phyloP scores from a whole-genome alignment of 1,140 invertebrate genomes.

The Psix sp. region DNA sequence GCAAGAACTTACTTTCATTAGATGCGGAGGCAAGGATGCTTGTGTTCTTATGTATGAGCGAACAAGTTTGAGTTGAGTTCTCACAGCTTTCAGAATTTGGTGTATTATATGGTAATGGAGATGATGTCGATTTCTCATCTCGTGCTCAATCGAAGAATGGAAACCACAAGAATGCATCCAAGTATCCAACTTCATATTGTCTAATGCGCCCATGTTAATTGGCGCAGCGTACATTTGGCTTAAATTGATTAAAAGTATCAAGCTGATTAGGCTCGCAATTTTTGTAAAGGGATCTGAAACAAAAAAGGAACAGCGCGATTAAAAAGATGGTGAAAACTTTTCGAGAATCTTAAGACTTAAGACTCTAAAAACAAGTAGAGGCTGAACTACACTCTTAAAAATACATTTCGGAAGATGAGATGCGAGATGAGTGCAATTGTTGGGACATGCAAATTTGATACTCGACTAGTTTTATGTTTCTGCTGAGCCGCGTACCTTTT shows the following conservation, averaged over 20 bases:
- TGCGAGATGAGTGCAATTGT: conserved; percentile 13
- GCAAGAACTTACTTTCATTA: conserved; percentile 12
- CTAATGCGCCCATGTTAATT: conserved; percentile 4
- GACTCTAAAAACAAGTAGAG: too few species aligned
- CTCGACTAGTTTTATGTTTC: conserved; percentile 22
- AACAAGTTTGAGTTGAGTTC: conserved; percentile 71
- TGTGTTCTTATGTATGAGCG: conserved; percentile 37
- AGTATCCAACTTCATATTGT: conserved; percentile 65
- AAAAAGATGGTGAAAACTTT: neutral
- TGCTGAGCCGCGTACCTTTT: conserved; percentile 24
- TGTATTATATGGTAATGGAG: conserved; percentile 68
- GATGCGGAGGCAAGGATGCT: conserved; percentile 7
- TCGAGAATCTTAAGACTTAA: too few species aligned
- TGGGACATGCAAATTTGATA: conserved; percentile 20
- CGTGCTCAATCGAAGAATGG: neutral
- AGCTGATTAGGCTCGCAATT: conserved; percentile 71
- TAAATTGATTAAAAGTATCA: conserved; percentile 68
- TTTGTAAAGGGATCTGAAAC: conserved; percentile 73
- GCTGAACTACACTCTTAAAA: neutral
- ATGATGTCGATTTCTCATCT: conserved; percentile 1
- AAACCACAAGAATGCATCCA: conserved; percentile 73
- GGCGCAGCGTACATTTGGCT: neutral
- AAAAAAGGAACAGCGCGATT: conserved; percentile 7
- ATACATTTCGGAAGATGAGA: conserved; percentile 24
- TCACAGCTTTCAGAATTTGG: conserved; percentile 69